These are phyloP conservation scores for Dasyprocta punctata DNA, from an alignment of 2,113 vertebrate species.

Conservation along the genomic window DNA sequence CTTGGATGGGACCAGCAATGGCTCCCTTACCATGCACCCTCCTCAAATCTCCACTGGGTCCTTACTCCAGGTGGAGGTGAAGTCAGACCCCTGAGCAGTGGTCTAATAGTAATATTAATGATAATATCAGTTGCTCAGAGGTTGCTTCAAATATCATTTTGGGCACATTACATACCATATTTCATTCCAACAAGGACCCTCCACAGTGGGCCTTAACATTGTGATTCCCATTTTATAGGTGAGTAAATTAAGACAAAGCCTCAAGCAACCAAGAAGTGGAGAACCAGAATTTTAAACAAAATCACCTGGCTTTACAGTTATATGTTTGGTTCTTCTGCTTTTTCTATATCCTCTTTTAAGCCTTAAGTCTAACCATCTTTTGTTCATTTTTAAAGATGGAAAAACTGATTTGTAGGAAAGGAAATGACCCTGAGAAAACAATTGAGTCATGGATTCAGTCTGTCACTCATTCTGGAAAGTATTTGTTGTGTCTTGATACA, in stretches of 20 bases:
- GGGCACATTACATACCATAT: neutral
- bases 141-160: neutral
- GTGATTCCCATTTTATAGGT: neutral
- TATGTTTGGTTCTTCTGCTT: neutral
- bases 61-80: neutral
- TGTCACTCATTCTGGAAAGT: neutral
- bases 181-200: neutral
- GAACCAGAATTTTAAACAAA: neutral
- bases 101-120: neutral
- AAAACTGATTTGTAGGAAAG: neutral
- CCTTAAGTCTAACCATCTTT: neutral
- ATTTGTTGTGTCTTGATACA: neutral
- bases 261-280: neutral
- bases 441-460: neutral
- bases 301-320: neutral
- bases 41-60: slow-evolving; percentile 10
- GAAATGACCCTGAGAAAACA: neutral
- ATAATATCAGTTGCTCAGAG: accelerated
- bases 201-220: neutral
- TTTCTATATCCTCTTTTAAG: neutral
- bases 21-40: slow-evolving; percentile 9
- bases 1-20: slow-evolving; percentile 45
- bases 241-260: neutral
- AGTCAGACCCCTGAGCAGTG: neutral
- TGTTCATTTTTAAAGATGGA: neutral